These are phyloP conservation scores for Anorthoa munda DNA, from an alignment of 2,888 invertebrate species.

Conservation along the genomic window DNA sequence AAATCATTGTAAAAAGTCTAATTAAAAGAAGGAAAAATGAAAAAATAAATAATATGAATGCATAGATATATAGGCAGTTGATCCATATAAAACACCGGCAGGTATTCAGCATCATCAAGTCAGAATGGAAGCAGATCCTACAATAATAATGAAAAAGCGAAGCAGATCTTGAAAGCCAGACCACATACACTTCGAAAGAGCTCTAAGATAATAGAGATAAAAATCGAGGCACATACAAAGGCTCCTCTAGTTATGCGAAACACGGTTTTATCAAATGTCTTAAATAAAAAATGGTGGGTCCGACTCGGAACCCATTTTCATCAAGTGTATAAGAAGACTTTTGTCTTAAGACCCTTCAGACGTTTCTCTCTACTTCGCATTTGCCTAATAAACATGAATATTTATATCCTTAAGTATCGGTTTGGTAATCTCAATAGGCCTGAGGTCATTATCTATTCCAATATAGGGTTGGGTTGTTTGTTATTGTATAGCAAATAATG, in stretches of 20 bases:
- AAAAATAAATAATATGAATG: too few species aligned
- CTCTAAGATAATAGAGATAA: background rate
- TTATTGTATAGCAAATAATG: constrained; percentile 7
- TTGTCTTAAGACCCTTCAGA: constrained; percentile 25
- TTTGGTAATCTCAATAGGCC: constrained; percentile 25
- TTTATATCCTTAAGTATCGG: constrained; percentile 29
- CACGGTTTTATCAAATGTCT: constrained; percentile 4
- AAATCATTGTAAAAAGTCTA: too few species aligned
- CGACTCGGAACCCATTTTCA: constrained; percentile 6
- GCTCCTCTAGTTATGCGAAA: constrained; percentile 4
- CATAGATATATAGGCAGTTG: too few species aligned
- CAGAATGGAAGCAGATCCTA: too few species aligned
- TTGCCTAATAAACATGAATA: constrained; percentile 48
- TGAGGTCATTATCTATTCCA: constrained; percentile 10
- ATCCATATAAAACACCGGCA: too few species aligned
- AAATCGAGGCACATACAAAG: background rate
- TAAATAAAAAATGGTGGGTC: constrained; percentile 11
- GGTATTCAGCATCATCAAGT: too few species aligned
- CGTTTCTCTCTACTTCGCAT: constrained; percentile 21
- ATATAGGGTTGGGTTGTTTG: constrained; percentile 7
- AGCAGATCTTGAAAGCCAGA: too few species aligned
- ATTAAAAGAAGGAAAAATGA: too few species aligned
- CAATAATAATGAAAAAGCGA: too few species aligned
- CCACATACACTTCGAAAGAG: background rate
- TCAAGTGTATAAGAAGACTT: constrained; percentile 6